Evolutionary conservation across 2,888 invertebrate species (phyloP).

Genomic region (Seira sanloemensis): DNA sequence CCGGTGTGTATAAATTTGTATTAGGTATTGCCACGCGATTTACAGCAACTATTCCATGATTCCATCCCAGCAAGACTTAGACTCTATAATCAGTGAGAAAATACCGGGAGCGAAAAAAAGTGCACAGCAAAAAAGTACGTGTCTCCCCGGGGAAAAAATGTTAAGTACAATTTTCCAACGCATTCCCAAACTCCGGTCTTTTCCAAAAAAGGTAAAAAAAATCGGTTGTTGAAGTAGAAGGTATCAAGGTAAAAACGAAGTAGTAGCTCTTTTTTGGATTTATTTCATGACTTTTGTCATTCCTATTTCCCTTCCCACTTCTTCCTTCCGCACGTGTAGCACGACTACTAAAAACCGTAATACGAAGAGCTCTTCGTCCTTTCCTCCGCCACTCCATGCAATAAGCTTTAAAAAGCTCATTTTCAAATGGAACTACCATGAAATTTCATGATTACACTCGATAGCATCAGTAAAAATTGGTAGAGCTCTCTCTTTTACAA

Average conservation of each 20-base stretch:
- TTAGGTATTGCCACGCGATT: too few species aligned
- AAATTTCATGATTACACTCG: constrained; percentile 59
- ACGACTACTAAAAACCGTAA: background rate
- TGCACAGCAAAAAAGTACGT: too few species aligned
- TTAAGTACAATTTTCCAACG: constrained; percentile 6
- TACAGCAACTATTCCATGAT: too few species aligned
- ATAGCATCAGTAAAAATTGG: constrained; percentile 5
- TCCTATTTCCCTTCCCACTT: constrained; percentile 16
- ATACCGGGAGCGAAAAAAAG: too few species aligned
- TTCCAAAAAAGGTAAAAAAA: background rate
- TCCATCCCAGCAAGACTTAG: too few species aligned
- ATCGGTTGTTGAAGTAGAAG: constrained; percentile 8
- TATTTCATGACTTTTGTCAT: constrained; percentile 58
- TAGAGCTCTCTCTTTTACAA: too few species aligned
- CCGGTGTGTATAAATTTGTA: too few species aligned
- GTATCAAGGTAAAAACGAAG: background rate
- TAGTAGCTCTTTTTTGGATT: constrained; percentile 51
- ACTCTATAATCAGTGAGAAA: too few species aligned
- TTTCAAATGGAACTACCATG: constrained; percentile 60
- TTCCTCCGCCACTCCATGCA: background rate
- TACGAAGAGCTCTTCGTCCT: background rate
- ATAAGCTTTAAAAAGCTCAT: constrained; percentile 53
- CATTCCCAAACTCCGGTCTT: background rate
- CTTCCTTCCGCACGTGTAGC: constrained; percentile 38
- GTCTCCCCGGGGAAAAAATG: constrained; percentile 47